Conservation (phyloP, 2,113 vertebrate genomes). For the Actenoides hombroni region DNA sequence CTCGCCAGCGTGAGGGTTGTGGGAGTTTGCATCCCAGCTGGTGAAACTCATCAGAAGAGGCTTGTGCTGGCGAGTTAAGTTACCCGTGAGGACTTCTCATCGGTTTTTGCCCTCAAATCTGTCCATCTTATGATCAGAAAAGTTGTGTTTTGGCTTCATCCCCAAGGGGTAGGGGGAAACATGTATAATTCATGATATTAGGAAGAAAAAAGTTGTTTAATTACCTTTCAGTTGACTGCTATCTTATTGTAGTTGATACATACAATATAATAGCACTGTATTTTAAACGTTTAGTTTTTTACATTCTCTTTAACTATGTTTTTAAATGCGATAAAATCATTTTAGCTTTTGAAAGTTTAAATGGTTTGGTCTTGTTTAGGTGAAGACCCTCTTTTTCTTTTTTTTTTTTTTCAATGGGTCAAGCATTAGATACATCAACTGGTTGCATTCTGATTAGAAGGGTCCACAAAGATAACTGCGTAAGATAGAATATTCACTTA, state of each 20-base stretch:
- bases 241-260: conserved; percentile 23
- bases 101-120: neutral
- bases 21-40: neutral
- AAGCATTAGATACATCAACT: conserved; percentile 57
- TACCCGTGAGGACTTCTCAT: neutral
- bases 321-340: conserved; percentile 59
- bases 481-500: conserved; percentile 69
- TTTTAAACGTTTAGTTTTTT: conserved; percentile 35
- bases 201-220: conserved; percentile 45
- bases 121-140: conserved; percentile 3
- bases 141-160: conserved; percentile 50
- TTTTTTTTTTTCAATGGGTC: conserved; percentile 37
- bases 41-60: neutral
- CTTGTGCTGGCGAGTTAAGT: neutral
- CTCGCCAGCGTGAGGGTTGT: neutral
- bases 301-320: conserved; percentile 52
- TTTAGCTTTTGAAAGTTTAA: conserved; percentile 61
- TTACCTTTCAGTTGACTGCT: conserved; percentile 49
- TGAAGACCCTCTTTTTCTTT: conserved; percentile 33
- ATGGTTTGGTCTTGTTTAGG: conserved; percentile 60
- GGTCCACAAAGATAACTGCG: conserved; percentile 64
- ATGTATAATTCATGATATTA: neutral
- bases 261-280: conserved; percentile 53
- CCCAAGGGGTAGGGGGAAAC: conserved; percentile 27
- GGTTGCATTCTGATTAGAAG: conserved; percentile 62